Evolutionary conservation across 2,113 vertebrate genomes (phyloP).

Genomic region (Pangasianodon hypophthalmus): DNA sequence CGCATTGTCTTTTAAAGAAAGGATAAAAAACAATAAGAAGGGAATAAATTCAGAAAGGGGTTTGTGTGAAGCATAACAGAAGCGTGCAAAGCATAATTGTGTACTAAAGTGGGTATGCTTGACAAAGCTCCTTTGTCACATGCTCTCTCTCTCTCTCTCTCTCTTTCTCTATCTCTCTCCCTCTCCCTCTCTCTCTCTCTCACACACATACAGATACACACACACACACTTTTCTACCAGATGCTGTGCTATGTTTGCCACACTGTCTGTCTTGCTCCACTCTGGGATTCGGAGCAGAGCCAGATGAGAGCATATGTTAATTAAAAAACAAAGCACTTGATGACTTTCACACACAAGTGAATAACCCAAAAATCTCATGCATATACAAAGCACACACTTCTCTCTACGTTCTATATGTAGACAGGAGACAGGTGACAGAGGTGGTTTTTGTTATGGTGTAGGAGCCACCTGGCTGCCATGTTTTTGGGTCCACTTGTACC

Average conservation of each 20-base stretch:
- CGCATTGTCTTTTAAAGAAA: background rate
- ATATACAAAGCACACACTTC: background rate
- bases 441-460: background rate
- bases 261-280: slow-evolving; percentile 62
- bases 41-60: background rate
- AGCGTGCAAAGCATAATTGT: background rate
- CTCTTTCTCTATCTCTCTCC: background rate
- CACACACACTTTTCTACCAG: background rate
- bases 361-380: background rate
- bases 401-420: background rate
- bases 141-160: background rate
- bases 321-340: slow-evolving; percentile 64
- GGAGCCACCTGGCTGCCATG: background rate
- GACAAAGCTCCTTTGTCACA: too few species aligned
- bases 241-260: slow-evolving; percentile 17
- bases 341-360: slow-evolving; percentile 31
- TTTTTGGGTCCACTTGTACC: too few species aligned
- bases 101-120: background rate
- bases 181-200: background rate
- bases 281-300: slow-evolving; percentile 50
- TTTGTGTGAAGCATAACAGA: background rate
- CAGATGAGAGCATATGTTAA: slow-evolving; percentile 54
- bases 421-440: background rate
- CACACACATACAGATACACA: background rate
- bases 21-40: background rate